phyloP scores from a whole-genome alignment of 2,888 invertebrate genomes.

The Cosmia trapezina region DNA sequence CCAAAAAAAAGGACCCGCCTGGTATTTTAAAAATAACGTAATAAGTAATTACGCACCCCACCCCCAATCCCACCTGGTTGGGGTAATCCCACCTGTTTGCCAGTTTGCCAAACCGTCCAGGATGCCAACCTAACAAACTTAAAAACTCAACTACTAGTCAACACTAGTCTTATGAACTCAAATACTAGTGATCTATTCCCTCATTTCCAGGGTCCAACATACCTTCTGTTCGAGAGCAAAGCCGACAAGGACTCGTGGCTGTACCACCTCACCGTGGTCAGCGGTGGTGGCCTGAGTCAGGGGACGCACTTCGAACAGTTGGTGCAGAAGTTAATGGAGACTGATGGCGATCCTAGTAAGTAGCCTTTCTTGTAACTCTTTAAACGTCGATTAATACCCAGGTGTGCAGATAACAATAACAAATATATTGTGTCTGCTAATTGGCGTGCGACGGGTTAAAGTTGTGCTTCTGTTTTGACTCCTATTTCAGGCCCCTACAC shows the following conservation, averaged over 20 bases:
- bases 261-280: conserved; percentile 97
- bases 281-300: conserved; percentile 96
- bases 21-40: too few relatives aligned
- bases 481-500: background rate
- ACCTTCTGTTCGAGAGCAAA: conserved; percentile 97
- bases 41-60: too few relatives aligned
- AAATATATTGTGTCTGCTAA: too few relatives aligned
- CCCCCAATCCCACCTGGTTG: too few relatives aligned
- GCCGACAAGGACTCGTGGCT: conserved; percentile 98
- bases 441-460: too few relatives aligned
- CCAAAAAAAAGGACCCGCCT: too few relatives aligned
- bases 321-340: conserved; percentile 98
- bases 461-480: background rate
- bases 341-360: conserved; percentile 97
- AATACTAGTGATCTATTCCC: conserved; percentile 22
- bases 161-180: conserved; percentile 23
- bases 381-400: too few relatives aligned
- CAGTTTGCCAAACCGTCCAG: too few relatives aligned
- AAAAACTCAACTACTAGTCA: too few relatives aligned
- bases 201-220: conserved; percentile 95
- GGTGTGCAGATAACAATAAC: too few relatives aligned
- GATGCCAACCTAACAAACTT: too few relatives aligned
- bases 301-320: conserved; percentile 99
- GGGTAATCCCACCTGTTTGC: too few relatives aligned
- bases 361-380: background rate